These are phyloP conservation scores for Omphaloscelis lunosa DNA, from an alignment of 2,888 invertebrate genomes.

Conservation along the genomic window DNA sequence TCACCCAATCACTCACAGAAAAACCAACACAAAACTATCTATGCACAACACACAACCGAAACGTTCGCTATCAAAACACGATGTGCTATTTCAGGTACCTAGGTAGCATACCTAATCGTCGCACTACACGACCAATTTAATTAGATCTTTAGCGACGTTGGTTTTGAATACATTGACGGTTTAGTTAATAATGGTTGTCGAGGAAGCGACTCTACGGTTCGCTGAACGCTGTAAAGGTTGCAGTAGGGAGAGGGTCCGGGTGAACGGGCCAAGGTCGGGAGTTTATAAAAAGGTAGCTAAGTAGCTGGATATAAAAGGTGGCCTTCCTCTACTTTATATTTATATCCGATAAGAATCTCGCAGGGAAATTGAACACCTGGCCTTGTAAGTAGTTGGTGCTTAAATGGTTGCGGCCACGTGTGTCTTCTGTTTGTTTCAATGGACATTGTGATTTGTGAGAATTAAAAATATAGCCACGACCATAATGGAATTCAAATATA, in stretches of 20 bases:
- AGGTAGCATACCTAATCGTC: slow-evolving; percentile 71
- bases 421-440: slow-evolving; percentile 27
- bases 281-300: slow-evolving; percentile 71
- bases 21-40: slow-evolving; percentile 52
- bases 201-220: slow-evolving; percentile 78
- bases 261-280: slow-evolving; percentile 79
- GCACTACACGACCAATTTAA: slow-evolving; percentile 69
- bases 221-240: slow-evolving; percentile 71
- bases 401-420: slow-evolving; percentile 25
- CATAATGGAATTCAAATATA: slow-evolving; percentile 3
- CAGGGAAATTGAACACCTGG: slow-evolving; percentile 66
- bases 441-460: neutral
- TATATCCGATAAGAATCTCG: slow-evolving; percentile 64
- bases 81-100: slow-evolving; percentile 82
- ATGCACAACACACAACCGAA: slow-evolving; percentile 77
- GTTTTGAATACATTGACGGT: slow-evolving; percentile 63
- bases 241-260: slow-evolving; percentile 74
- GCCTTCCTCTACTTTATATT: slow-evolving; percentile 62
- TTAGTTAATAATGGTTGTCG: slow-evolving; percentile 74
- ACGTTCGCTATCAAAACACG: slow-evolving; percentile 74
- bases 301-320: slow-evolving; percentile 68
- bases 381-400: slow-evolving; percentile 35
- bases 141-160: slow-evolving; percentile 64
- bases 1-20: slow-evolving; percentile 16
- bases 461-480: neutral